Evolutionary conservation across 2,113 vertebrate genomes (phyloP), one percentile per base, ranked within the genome.

Genomic region (Campylorhamphus procurvoides): DNA sequence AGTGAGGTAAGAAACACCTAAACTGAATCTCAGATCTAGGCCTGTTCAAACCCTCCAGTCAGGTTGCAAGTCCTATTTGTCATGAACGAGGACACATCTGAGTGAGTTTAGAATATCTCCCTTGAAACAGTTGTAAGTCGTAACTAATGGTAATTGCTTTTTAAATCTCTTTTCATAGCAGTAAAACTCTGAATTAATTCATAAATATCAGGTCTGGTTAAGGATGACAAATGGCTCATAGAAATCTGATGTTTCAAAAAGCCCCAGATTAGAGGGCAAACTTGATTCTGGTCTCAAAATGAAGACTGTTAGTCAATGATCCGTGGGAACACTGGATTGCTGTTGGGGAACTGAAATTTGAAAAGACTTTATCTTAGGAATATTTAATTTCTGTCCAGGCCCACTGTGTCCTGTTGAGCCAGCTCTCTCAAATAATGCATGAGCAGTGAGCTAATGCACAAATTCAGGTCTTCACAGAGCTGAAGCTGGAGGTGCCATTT

Each of bases 1-100:
- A 99, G 98, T 85, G 97, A 99, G 99, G 98, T 99, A 97, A 98
- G 97, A 59, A 87, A 72, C 19, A 59, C 25, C 17, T 56, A 76
- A 80, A 64, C 31, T 44, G 28, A 44, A 66, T 76, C 22, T 49
- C 66, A 67, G 19, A 75, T 33, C 28, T 84, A 68, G 33, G 46
- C 27, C 44, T 74, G 29, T 85, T 58, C 63, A 84, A 68, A 77
- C n/a, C 40, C 28, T 4, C 40, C 47, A 55, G 33, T 77, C 33
- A 89, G 9, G 4, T 17, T 71, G 52, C 50, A 46, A 44, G 44
- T 87, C 35, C 47, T 67, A 3, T 77, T 49, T 67, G 11, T 76
- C 55, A 63, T 2, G 7, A 83, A 55, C 29, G 50, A 53, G 28
- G 37, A 62, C n/a, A 55, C 8, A 42, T 66, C 24, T 73, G 28